Base-by-base conservation (phyloP, 2,797 vertebrate genomes). In the Sebastes matsubarae region DNA sequence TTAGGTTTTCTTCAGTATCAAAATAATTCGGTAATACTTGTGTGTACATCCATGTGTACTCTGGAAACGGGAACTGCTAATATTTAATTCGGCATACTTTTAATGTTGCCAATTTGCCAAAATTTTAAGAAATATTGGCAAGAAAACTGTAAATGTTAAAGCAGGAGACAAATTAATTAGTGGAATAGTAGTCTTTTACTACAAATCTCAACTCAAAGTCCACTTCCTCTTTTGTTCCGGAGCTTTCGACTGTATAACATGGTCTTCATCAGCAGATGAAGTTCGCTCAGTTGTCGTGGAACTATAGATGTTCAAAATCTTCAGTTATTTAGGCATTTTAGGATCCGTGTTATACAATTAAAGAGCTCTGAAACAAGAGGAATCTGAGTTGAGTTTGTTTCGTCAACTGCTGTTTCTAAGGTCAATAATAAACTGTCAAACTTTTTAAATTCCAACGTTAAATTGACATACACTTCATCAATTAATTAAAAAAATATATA, bases 21-120 rank as follows among this genome's bases (percentile, higher is more conserved):
- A 42, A 42, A 16, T 42, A 42, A 42, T 42, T 16, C 38, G 3
- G 0, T 0, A 16, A 42, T 42, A 42, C 14, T 16, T 42, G 14
- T 42, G 0, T 42, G 14, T 42, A 42, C 38, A 16, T 42, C 38
- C 6, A 7, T 0, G 14, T 6, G 38, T 42, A 42, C 38, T 0
- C 14, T 16, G 14, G 14, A 42, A 42, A 42, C 6, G 3, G 38
- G 38, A 42, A 42, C 38, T 42, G 38, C 14, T 16, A 16, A 42
- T 42, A 42, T 42, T 42, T 16, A 16, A 42, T 42, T 3, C 14
- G 0, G 38, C 38, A 42, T 16, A 3, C 14, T 42, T 42, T 42
- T 42, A 42, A 42, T 42, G 38, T 0, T 16, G 38, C 38, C 36
- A 42, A 16, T 42, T 42, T 3, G 3, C 14, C 38, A 42, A 42